phyloP scores from a whole-genome alignment of 2,797 vertebrate genomes.

The Petrocephalus sullivani region DNA sequence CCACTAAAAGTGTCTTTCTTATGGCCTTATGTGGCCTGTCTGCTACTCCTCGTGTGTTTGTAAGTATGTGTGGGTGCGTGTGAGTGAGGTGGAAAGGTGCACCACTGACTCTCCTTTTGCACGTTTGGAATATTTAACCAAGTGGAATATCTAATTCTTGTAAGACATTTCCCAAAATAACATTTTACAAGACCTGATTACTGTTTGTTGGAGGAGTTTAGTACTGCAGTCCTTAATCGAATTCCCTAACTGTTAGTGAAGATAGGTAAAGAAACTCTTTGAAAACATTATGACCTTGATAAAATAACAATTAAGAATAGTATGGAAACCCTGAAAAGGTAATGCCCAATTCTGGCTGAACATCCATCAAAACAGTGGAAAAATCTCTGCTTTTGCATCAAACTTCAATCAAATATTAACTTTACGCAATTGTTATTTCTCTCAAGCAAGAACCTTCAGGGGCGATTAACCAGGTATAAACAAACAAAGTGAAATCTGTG shows the following conservation, averaged over 20 bases:
- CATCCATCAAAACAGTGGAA: slow-evolving; percentile 1
- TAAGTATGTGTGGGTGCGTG: background rate
- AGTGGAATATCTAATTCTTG: slow-evolving; percentile 1
- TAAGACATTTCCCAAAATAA: background rate
- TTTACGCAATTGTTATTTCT: background rate
- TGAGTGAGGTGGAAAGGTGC: background rate
- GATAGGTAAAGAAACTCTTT: background rate
- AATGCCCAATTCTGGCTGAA: slow-evolving; percentile 48
- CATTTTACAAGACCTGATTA: background rate
- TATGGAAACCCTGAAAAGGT: slow-evolving; percentile 1
- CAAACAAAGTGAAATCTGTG: background rate
- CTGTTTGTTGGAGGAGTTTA: background rate
- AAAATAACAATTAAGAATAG: background rate
- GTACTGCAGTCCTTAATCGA: background rate
- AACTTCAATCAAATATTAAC: slow-evolving; percentile 3
- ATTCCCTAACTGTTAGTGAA: background rate
- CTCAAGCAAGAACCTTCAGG: background rate
- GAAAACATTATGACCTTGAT: background rate
- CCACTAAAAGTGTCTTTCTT: background rate
- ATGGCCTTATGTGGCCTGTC: background rate
- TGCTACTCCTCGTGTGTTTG: background rate
- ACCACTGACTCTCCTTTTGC: background rate
- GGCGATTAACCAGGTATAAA: slow-evolving; percentile 18
- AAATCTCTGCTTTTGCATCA: background rate
- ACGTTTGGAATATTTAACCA: background rate